Conservation (phyloP, 2,888 invertebrate species). For the Bibio marci region DNA sequence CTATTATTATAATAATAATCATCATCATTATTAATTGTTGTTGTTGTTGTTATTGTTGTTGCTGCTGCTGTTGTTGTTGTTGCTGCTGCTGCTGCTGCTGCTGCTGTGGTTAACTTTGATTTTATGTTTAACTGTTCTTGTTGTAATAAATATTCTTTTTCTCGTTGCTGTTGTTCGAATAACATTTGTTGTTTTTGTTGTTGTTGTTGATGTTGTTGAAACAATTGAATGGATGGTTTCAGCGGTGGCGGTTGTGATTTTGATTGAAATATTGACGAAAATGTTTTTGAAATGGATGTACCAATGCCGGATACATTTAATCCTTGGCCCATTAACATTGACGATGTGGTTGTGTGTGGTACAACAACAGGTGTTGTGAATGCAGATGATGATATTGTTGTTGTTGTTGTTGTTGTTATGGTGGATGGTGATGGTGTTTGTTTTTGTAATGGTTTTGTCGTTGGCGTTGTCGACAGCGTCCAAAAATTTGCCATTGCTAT, state of each 20-base stretch:
- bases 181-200: slow-evolving; percentile 3
- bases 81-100: not conserved
- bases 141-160: slow-evolving; percentile 4
- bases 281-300: not conserved
- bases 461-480: not conserved
- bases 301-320: no score
- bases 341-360: no score
- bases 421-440: slow-evolving; percentile 3
- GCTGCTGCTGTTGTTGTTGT: slow-evolving; percentile 1
- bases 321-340: no score
- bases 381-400: slow-evolving; percentile 7
- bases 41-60: slow-evolving; percentile 9
- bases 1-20: not conserved
- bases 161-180: not conserved
- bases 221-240: not conserved
- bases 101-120: not conserved
- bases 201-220: not conserved
- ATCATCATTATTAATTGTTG: slow-evolving; percentile 19
- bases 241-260: slow-evolving; percentile 2
- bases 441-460: slow-evolving; percentile 6
- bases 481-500: no score
- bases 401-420: slow-evolving; percentile 4
- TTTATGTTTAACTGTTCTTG: slow-evolving; percentile 2
- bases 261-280: slow-evolving; percentile 2
- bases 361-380: not conserved